Conservation (phyloP, 2,888 invertebrate species). For the Hypomecis atomaria region DNA sequence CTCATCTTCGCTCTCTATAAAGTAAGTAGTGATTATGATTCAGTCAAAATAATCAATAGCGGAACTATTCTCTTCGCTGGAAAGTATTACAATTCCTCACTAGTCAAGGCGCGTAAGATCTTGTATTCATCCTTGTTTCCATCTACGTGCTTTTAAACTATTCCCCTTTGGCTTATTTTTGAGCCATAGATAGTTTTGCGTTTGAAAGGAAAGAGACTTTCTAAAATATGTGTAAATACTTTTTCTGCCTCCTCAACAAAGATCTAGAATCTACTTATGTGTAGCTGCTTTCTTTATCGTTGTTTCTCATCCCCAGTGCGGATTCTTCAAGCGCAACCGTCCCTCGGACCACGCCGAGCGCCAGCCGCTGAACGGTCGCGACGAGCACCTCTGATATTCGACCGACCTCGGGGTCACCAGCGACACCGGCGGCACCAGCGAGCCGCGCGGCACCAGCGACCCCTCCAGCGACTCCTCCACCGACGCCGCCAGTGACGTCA, state of each 20-base stretch:
- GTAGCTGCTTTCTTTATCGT: not conserved
- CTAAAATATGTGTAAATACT: too few relatives aligned
- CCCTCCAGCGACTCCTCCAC: conserved; percentile 62
- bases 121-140: too few relatives aligned
- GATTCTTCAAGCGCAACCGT: conserved; percentile 96
- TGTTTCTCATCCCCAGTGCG: conserved; percentile 85
- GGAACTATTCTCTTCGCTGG: too few relatives aligned
- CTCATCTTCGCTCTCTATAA: conserved; percentile 92
- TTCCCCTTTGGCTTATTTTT: too few relatives aligned
- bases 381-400: conserved; percentile 89
- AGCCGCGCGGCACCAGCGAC: conserved; percentile 57
- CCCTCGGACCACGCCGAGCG: conserved; percentile 93
- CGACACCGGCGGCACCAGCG: conserved; percentile 56
- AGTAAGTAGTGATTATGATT: conserved; percentile 75
- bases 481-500: conserved; percentile 80
- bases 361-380: conserved; percentile 92
- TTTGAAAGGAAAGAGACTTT: too few relatives aligned
- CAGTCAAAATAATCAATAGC: too few relatives aligned
- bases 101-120: too few relatives aligned
- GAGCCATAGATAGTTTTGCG: too few relatives aligned
- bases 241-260: too few relatives aligned
- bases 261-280: not conserved
- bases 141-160: too few relatives aligned
- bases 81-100: too few relatives aligned
- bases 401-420: conserved; percentile 62